These are phyloP conservation scores for Neria commutata DNA, from an alignment of 2,888 invertebrate species.

Conservation along the genomic window DNA sequence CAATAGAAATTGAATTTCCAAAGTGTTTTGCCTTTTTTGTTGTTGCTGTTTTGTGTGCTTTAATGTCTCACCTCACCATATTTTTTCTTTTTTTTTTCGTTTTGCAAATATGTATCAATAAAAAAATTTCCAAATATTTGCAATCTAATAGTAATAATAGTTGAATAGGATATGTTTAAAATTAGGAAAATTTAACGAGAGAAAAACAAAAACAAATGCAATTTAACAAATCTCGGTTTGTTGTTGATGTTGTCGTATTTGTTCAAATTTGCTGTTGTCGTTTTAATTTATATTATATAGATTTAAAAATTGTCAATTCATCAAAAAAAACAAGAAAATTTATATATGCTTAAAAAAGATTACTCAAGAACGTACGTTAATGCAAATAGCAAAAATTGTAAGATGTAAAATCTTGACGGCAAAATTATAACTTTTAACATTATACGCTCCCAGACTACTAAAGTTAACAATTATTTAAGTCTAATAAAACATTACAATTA, in stretches of 20 bases:
- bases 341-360: slow-evolving; percentile 32
- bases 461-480: too few species aligned
- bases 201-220: slow-evolving; percentile 59
- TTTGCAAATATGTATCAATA: slow-evolving; percentile 12
- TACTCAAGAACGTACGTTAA: slow-evolving; percentile 8
- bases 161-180: background rate
- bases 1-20: slow-evolving; percentile 8
- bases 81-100: slow-evolving; percentile 18
- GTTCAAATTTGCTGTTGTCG: slow-evolving; percentile 35
- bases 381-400: too few species aligned
- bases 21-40: slow-evolving; percentile 17
- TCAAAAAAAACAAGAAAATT: slow-evolving; percentile 50
- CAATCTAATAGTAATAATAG: too few species aligned
- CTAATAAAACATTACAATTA: too few species aligned
- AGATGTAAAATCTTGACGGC: too few species aligned
- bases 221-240: slow-evolving; percentile 45
- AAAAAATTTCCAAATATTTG: background rate
- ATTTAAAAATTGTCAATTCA: slow-evolving; percentile 19
- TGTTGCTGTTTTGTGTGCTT: slow-evolving; percentile 56
- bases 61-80: slow-evolving; percentile 63
- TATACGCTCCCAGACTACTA: too few species aligned
- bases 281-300: slow-evolving; percentile 25
- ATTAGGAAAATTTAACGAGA: slow-evolving; percentile 30
- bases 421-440: too few species aligned
- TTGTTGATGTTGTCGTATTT: slow-evolving; percentile 33